These are phyloP conservation scores for Laticauda colubrina DNA, from an alignment of 2,113 vertebrate species.

Conservation along the genomic window DNA sequence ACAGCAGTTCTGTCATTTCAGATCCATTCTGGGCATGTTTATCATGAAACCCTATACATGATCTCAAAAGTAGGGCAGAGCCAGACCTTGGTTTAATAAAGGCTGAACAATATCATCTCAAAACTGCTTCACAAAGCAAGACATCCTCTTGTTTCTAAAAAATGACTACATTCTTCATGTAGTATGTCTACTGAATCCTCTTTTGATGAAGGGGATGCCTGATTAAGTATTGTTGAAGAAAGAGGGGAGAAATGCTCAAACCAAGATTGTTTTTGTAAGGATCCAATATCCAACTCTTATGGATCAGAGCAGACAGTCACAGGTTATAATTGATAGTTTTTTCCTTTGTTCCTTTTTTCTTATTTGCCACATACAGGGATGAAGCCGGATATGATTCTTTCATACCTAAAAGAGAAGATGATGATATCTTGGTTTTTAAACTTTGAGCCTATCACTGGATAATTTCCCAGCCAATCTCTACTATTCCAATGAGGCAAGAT, in stretches of 20 bases:
- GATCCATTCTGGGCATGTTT: not conserved
- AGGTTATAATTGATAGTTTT: not conserved
- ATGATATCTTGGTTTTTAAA: not conserved
- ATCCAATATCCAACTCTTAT: not conserved
- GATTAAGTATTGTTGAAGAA: not conserved
- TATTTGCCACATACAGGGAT: too few species aligned
- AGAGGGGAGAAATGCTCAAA: not conserved
- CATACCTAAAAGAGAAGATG: not conserved
- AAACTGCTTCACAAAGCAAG: not conserved
- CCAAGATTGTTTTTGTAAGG: not conserved
- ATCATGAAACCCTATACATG: not conserved
- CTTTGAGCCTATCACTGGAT: not conserved
- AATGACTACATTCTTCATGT: not conserved
- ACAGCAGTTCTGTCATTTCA: not conserved
- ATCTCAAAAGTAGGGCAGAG: not conserved
- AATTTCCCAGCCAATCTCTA: not conserved
- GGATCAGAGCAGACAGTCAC: not conserved
- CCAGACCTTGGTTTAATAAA: not conserved
- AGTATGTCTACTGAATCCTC: not conserved
- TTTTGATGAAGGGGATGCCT: not conserved
- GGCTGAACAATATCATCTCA: not conserved
- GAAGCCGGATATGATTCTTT: not conserved
- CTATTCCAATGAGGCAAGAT: not conserved
- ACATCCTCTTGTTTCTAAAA: not conserved
- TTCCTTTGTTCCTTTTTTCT: not conserved